These are phyloP conservation scores for Philantomba maxwellii DNA, from an alignment of 2,113 vertebrate genomes.

Conservation along the genomic window DNA sequence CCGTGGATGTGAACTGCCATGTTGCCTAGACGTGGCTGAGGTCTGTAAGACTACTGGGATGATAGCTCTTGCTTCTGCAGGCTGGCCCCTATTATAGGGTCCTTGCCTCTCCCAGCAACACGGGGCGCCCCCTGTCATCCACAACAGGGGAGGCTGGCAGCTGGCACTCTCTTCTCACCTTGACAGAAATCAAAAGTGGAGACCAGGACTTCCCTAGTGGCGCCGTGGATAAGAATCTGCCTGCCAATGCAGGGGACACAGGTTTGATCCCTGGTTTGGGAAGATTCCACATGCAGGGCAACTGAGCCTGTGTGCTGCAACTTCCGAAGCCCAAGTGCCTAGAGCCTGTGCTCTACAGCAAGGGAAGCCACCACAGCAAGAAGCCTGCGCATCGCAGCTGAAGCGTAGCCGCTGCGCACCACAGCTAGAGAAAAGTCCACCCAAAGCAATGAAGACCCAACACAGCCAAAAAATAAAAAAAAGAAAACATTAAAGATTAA, in stretches of 20 bases:
- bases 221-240: background rate
- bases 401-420: background rate
- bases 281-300: background rate
- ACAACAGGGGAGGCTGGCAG: background rate
- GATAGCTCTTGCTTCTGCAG: background rate
- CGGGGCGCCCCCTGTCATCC: background rate
- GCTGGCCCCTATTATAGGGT: background rate
- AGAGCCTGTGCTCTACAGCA: background rate
- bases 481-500: background rate
- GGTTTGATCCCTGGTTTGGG: background rate
- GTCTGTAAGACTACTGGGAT: background rate
- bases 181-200: background rate
- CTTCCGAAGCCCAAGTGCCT: background rate
- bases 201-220: background rate
- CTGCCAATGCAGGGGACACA: background rate
- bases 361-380: background rate
- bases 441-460: background rate
- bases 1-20: background rate
- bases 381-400: background rate
- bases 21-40: background rate
- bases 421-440: background rate
- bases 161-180: background rate
- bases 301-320: background rate
- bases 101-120: background rate
- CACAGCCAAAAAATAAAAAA: background rate